These are phyloP conservation scores for Pristionchus arcanus DNA, from an alignment of 2,888 invertebrate species.

Conservation along the genomic window DNA sequence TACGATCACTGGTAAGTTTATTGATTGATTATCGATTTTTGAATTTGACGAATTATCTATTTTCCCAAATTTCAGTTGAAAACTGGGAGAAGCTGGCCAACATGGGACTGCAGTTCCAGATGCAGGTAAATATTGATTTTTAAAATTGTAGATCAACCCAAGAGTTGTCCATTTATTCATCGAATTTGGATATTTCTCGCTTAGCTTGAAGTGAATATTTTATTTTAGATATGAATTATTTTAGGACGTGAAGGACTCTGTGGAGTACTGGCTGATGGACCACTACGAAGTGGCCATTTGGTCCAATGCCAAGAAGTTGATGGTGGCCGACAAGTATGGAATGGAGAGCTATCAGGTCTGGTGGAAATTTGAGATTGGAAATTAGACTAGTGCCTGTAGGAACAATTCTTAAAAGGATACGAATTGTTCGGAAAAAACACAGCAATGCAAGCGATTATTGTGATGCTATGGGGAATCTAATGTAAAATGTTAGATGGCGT, in stretches of 20 bases:
- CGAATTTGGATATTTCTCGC: no score
- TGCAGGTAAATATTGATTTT: neutral
- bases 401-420: neutral
- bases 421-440: no score
- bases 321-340: neutral
- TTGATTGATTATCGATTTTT: neutral
- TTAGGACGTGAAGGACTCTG: neutral
- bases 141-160: no score
- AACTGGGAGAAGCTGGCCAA: slow-evolving; percentile 3
- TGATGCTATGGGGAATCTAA: no score
- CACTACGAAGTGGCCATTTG: neutral
- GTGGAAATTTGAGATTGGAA: no score
- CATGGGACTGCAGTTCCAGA: slow-evolving; percentile 1
- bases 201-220: no score
- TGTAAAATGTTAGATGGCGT: no score
- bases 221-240: neutral
- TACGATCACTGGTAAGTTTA: slow-evolving; percentile 8
- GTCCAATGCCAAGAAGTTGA: neutral
- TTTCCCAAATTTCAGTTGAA: neutral
- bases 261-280: slow-evolving; percentile 19
- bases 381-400: no score
- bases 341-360: slow-evolving; percentile 15
- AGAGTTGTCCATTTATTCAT: no score
- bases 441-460: no score
- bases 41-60: neutral